Evolutionary conservation across 23 tunicate species (phyloP), one percentile per base, ranked within the genome.

Genomic region (Diplosoma virens): DNA sequence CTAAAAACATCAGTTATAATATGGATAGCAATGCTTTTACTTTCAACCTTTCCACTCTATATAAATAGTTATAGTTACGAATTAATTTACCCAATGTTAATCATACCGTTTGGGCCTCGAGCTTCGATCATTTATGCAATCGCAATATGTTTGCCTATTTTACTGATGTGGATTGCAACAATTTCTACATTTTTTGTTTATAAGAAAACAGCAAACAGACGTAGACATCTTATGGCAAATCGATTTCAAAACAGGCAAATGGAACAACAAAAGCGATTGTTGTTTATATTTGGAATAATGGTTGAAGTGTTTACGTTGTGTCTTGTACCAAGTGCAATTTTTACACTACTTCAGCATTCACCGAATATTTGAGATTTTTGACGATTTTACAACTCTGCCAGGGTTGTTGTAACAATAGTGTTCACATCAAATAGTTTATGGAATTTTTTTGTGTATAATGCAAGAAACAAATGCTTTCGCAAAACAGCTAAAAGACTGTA

Each of bases 221-320:
- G 86, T 47, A 24, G 67, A 9, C 52, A 45, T 0, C 6, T 35
- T 27, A 22, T 56, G 9, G 35, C 48, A 28, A 33, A 35, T 21
- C 54, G 35, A 0, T 3, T 14, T 22, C 20, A 31, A 4, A n/a
- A 66, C 6, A 59, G 45, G 26, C 87, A 76, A 66, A 61, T 56
- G 0, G 59, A 29, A 5, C 55, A 56, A 7, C 87, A 87, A 68
- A 56, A 33, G 29, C 66, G 77, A 23, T 73, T 87, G 14, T 83
- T 80, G n/a, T 50, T 63, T 3, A 87, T 87, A 4, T 80, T 87
- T 33, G 76, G 76, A n/a, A 68, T 87, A 7, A 87, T 87, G 95
- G 95, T 87, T 4, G 87, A 83, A 5, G 82, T 67, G 3, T 87
- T 81, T 58, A 81, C 77, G 18, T 27, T 76, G 0, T 74, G 87